These are phyloP conservation scores for Catocala fraxini DNA, from an alignment of 2,888 invertebrate genomes.

Conservation along the genomic window DNA sequence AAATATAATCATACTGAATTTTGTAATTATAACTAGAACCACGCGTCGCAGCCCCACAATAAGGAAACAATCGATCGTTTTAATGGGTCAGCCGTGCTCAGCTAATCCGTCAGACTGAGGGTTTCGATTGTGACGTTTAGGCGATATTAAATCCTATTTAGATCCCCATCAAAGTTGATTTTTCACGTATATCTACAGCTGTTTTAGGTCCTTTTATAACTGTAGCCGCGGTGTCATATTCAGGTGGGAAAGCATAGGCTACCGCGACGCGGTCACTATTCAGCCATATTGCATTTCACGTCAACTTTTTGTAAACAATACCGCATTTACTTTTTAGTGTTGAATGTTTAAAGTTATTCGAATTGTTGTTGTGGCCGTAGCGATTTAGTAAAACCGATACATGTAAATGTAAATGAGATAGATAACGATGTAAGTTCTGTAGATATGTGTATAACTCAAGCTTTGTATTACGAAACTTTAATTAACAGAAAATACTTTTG, in stretches of 20 bases:
- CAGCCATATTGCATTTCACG: conserved; percentile 82
- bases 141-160: conserved; percentile 74
- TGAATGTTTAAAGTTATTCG: conserved; percentile 54
- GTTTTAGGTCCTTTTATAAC: conserved; percentile 69
- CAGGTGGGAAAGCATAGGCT: conserved; percentile 86
- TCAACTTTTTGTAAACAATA: conserved; percentile 78
- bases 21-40: conserved; percentile 73
- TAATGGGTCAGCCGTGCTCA: conserved; percentile 86
- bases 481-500: conserved; percentile 41
- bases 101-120: conserved; percentile 81
- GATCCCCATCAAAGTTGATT: conserved; percentile 61
- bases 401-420: conserved; percentile 45
- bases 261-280: conserved; percentile 83
- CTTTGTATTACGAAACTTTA: conserved; percentile 53
- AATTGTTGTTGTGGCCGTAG: conserved; percentile 41
- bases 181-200: conserved; percentile 53
- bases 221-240: conserved; percentile 79
- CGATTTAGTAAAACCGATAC: conserved; percentile 44
- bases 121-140: conserved; percentile 58
- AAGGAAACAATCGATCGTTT: conserved; percentile 87
- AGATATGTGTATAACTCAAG: conserved; percentile 27
- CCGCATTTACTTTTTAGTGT: conserved; percentile 67
- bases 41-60: conserved; percentile 73
- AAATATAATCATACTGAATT: conserved; percentile 58
- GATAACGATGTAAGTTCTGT: conserved; percentile 37